Base-by-base conservation (phyloP, 2,888 invertebrate species). In the Unio pictorum region DNA sequence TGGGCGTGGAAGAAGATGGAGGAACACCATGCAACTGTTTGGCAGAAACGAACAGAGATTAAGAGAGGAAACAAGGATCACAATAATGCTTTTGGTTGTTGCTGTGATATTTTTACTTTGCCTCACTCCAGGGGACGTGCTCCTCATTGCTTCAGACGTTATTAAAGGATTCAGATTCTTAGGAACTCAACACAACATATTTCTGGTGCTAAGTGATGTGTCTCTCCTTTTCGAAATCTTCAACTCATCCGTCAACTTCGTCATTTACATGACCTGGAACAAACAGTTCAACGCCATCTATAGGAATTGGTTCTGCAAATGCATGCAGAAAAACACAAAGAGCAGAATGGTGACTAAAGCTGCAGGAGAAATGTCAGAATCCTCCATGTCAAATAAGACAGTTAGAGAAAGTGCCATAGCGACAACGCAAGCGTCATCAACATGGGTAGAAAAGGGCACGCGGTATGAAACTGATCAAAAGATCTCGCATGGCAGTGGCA, bases 171-270 rank as follows among this genome's bases (percentile, higher is more conserved):
- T 76, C 58, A 57, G 58, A 28, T 76, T 76, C 66, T 74, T 76
- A 65, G 75, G 76, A 18, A 72, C 67, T 30, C 74, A 78, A 61
- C 78, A 78, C 66, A 80, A 80, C 66, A 28, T 80, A 28, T 80
- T 80, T 57, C 45, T 75, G n/a, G 74, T 73, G 1, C 62, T 73
- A 17, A 78, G 78, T 64, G 80, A 76, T 34, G 28, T 78, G 3
- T 72, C 70, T n/a, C 67, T 75, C 1, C 66, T 80, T n/a, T 74
- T 78, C 26, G 78, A 78, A 58, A 72, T 80, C 55, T 58, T 75
- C 17, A 80, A 80, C 62, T 73, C 78, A n/a, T 78, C 75, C 4
- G 65, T 74, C 26, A 80, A 80, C 67, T 80, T 80, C 71, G 70
- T 80, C 61, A 76, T 75, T 60, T 80, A 78, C 69, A 80, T 80